Conservation (phyloP, 2,888 invertebrate genomes). For the Meiosimyza decipiens region DNA sequence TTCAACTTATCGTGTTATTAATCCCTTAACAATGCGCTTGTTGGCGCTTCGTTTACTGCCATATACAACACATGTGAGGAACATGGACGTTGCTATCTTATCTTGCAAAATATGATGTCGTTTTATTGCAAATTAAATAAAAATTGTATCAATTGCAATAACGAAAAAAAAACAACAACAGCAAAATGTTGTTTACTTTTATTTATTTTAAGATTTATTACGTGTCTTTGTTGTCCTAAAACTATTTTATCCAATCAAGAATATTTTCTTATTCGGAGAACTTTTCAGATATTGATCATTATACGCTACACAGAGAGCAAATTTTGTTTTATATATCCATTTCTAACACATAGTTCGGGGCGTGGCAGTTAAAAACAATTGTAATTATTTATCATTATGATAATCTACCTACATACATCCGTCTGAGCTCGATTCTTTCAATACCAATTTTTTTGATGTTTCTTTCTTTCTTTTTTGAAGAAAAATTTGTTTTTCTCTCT, state of each 20-base stretch:
- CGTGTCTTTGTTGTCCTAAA: slow-evolving; percentile 22
- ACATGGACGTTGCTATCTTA: slow-evolving; percentile 19
- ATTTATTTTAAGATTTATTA: slow-evolving; percentile 3
- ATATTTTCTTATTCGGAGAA: too few relatives aligned
- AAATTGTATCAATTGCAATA: slow-evolving; percentile 24
- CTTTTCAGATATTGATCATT: too few relatives aligned
- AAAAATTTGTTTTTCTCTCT: too few relatives aligned
- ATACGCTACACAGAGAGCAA: too few relatives aligned
- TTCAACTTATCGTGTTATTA: slow-evolving; percentile 12
- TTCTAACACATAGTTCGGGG: too few relatives aligned
- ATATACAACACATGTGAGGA: not conserved
- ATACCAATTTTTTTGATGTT: too few relatives aligned
- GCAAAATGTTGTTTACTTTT: not conserved
- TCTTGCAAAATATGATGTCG: slow-evolving; percentile 1
- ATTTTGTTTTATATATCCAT: too few relatives aligned
- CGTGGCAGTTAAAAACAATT: too few relatives aligned
- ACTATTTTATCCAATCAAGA: not conserved
- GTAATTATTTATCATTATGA: too few relatives aligned
- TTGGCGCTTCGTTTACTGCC: not conserved
- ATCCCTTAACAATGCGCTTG: not conserved
- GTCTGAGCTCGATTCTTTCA: too few relatives aligned
- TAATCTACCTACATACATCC: too few relatives aligned
- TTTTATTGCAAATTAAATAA: slow-evolving; percentile 15
- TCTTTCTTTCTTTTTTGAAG: too few relatives aligned
- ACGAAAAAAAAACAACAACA: not conserved